phyloP scores from a whole-genome alignment of 2,113 vertebrate species.

The Odocoileus virginianus region DNA sequence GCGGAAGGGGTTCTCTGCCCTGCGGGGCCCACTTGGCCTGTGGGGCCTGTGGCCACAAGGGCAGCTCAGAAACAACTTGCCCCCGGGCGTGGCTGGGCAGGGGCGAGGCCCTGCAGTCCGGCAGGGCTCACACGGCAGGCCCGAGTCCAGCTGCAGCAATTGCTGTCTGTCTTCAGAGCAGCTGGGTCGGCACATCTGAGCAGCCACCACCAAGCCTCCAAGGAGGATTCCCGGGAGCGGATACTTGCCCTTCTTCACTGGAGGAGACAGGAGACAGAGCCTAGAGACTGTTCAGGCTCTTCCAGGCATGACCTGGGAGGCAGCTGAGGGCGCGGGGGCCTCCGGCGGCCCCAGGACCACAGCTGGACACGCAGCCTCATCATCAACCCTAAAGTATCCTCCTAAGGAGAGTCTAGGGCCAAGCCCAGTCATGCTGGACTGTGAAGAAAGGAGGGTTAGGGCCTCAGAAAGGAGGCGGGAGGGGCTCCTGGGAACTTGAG shows the following conservation, averaged over 20 bases:
- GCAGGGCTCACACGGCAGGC: background rate
- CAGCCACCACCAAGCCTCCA: background rate
- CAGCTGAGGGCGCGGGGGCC: rapidly evolving
- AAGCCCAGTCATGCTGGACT: background rate
- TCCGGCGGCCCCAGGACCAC: rapidly evolving
- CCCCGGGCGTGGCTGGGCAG: rapidly evolving
- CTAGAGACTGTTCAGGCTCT: background rate
- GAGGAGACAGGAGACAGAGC: background rate
- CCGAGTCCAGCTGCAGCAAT: rapidly evolving
- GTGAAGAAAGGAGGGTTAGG: background rate
- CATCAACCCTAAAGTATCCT: background rate
- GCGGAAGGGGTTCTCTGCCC: rapidly evolving
- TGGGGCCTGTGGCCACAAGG: background rate
- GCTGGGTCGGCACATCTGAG: background rate
- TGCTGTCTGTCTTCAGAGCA: too few relatives aligned
- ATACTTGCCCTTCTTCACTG: rapidly evolving
- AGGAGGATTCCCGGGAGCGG: rapidly evolving
- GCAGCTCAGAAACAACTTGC: background rate
- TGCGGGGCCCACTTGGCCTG: background rate
- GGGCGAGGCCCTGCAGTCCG: background rate
- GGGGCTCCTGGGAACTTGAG: background rate
- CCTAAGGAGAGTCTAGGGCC: rapidly evolving
- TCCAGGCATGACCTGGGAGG: background rate
- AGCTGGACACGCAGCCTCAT: background rate
- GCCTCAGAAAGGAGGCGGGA: background rate